Percentiles rank a stretch among this genome's conserved stretches.
phyloP scores from a whole-genome alignment of 2,113 vertebrate species.

The Boulengeromyrus knoepffleri region DNA sequence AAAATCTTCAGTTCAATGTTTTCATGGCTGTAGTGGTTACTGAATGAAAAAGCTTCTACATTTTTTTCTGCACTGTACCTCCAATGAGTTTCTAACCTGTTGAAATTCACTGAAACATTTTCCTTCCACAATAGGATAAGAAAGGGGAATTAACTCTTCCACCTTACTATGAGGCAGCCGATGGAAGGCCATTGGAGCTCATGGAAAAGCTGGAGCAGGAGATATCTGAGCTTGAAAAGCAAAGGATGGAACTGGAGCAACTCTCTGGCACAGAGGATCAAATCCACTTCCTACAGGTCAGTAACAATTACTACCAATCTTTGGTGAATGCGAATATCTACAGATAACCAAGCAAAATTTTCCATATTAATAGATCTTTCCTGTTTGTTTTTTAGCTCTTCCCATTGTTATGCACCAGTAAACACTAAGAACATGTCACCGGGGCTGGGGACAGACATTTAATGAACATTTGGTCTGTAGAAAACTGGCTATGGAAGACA shows the following conservation, averaged over 20 bases:
- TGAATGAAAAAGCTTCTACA: not conserved
- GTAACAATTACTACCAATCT: not conserved
- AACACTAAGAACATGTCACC: slow-evolving; percentile 29
- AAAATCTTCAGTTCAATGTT: not conserved
- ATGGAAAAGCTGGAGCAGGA: not conserved
- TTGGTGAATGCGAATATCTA: not conserved
- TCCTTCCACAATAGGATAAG: not conserved
- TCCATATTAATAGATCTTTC: not conserved
- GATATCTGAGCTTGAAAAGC: slow-evolving; percentile 4
- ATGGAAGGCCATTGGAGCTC: not conserved
- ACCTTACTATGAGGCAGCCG: not conserved
- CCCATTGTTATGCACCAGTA: slow-evolving; percentile 12
- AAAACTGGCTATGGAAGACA: slow-evolving; percentile 17
- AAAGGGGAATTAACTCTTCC: not conserved
- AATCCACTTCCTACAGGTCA: slow-evolving; percentile 53
- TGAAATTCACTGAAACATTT: not conserved
- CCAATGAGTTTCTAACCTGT: not conserved
- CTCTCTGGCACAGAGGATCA: slow-evolving; percentile 40
- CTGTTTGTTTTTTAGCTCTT: not conserved
- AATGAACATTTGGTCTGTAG: not conserved
- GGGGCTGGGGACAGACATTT: not conserved
- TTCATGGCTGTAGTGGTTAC: not conserved
- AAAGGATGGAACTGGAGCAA: slow-evolving; percentile 22
- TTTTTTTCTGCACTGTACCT: not conserved
- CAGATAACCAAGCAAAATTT: not conserved